Base-by-base conservation (phyloP, 2,797 vertebrate species). In the Lepilemur septentrionalis region DNA sequence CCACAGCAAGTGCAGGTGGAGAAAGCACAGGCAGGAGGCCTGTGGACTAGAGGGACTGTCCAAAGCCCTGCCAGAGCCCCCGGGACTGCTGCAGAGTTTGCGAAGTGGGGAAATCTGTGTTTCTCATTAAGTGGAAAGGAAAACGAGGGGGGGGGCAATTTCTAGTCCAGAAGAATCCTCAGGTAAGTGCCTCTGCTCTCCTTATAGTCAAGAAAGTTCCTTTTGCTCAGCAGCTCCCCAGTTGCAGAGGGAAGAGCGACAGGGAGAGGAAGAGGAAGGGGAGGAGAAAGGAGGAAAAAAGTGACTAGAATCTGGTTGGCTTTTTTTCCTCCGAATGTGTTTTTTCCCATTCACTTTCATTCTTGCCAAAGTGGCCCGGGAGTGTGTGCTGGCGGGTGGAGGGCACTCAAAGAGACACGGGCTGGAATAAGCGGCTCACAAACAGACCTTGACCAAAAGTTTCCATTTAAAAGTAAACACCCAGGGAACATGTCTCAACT, bases 381-480 rank as follows among this genome's bases (percentile, higher is more conserved):
- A 0, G 5, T 2, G 12, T 15, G 70, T 2, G 9, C 22, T 38
- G 15, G 5, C 8, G 52, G 25, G 3, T 6, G 43, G 20, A 0
- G 10, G 38, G 13, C 3, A 48, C 48, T 38, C 8, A 43, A 25
- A 83, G 30, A 85, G 82, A 48, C 5, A 23, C 0, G 41, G n/a
- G 48, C 55, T 11, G 10, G 30, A 57, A 38, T 8, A 10, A 75
- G 78, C 91, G 57, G 61, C 32, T 48, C 61, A 59, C 57, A 46
- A 94, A 76, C 87, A 93, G 81, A 95, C 81, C 83, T 63, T 78
- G 43, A 95, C 65, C 80, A 52, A 81, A 97, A 96, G 48, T 93
- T 96, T 94, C 92, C 82, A 92, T 14, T 38, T 25, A 32, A 50
- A 65, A 89, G 81, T 50, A 97, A 95, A 94, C 81, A 91, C 50